Evolutionary conservation across 1,140 invertebrate species (phyloP), one percentile per base, ranked within the genome.

Genomic region (Tetragnatha versicolor): DNA sequence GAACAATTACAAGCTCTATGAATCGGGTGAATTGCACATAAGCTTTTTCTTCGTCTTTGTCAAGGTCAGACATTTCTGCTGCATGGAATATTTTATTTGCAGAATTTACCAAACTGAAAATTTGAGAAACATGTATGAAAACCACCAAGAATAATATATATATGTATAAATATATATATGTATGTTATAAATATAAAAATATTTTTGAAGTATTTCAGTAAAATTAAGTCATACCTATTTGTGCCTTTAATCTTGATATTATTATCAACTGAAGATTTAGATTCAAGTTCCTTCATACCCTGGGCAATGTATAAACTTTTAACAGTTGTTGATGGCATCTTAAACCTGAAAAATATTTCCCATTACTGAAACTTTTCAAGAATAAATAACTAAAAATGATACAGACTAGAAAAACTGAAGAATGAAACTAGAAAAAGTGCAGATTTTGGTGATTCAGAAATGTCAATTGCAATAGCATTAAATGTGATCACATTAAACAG

Each of bases 21-120:
- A 91, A 93, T 84, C 90, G 90, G 89, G 91, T 91, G 75, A 89
- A 92, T 39, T 88, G 86, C 29, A 93, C 88, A 81, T 91, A 94
- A 1, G 91, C 90, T 49, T 85, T 81, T 82, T 93, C 91, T 82
- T 92, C 89, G 81, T 93, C 90, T 4, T 89, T 89, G 27, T 87
- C 84, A n/a, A 84, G 82, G 20, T 85, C 85, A 49, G 85, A 82
- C 35, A 88, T 82, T 65, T 91, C 87, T 7, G 89, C 91, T 53
- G 84, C 85, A 33, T 88, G 84, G 78, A 88, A 88, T 61, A 93
- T 84, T 83, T 88, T 89, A 22, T 86, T 84, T n/a, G 91, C 88
- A 31, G 84, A 84, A 68, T 82, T 84, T 12, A 84, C 75, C 61
- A 83, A 75, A 31, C 83, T 85, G 60, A 9, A 80, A 75, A 42